These are phyloP conservation scores for Eumacrocentrus americanus DNA, from an alignment of 2,888 invertebrate species.

Conservation along the genomic window DNA sequence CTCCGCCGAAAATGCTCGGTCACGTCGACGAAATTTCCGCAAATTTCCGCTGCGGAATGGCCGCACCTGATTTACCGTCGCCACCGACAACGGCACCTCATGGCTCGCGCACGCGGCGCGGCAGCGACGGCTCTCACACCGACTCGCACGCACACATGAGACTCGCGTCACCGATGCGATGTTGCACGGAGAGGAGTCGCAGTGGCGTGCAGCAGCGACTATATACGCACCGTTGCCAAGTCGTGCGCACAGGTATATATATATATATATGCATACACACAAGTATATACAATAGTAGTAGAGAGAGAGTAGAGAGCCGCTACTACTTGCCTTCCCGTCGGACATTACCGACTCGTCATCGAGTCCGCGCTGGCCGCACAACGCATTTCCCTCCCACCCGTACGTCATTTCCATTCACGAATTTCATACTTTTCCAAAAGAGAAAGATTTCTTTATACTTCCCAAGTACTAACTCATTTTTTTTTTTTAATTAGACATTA, in stretches of 20 bases:
- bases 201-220: constrained; percentile 27
- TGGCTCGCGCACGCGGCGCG: constrained; percentile 8
- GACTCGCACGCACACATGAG: constrained; percentile 15
- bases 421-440: no score
- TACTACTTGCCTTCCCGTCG: constrained; percentile 30
- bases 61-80: constrained; percentile 39
- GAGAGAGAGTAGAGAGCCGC: constrained; percentile 14
- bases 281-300: not conserved
- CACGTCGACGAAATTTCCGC: constrained; percentile 23
- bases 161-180: constrained; percentile 33
- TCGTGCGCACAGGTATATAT: no score
- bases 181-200: constrained; percentile 33
- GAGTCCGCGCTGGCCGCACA: constrained; percentile 1
- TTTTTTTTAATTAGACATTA: no score
- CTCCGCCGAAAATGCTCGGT: not conserved
- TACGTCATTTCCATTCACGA: no score
- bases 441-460: constrained; percentile 1
- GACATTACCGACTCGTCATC: constrained; percentile 26
- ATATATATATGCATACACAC: not conserved
- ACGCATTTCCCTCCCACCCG: not conserved
- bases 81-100: constrained; percentile 30
- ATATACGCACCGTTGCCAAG: constrained; percentile 38
- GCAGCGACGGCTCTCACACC: constrained; percentile 1
- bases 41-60: constrained; percentile 36
- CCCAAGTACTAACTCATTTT: not conserved